These are phyloP conservation scores for Galeruca laticollis DNA, from an alignment of 2,888 invertebrate genomes.

Conservation along the genomic window DNA sequence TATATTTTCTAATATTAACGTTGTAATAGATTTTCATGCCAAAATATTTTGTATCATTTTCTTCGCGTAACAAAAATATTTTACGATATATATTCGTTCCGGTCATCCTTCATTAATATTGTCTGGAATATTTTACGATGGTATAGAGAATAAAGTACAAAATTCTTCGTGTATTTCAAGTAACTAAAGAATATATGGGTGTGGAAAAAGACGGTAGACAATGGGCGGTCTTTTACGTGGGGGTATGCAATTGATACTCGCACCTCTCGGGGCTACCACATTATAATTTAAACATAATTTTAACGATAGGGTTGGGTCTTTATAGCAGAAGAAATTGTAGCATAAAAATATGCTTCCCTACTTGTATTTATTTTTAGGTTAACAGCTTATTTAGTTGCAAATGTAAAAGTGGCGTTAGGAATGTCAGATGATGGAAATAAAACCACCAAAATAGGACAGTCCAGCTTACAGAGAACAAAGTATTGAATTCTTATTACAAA, in stretches of 20 bases:
- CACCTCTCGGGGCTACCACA: slow-evolving; percentile 51
- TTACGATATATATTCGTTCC: not conserved
- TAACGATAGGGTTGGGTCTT: slow-evolving; percentile 29
- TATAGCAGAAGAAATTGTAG: slow-evolving; percentile 19
- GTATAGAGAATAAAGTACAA: slow-evolving; percentile 28
- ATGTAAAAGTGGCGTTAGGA: too few species aligned
- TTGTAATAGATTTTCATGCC: not conserved
- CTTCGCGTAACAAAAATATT: not conserved
- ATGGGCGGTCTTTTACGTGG: slow-evolving; percentile 48
- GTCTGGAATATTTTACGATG: slow-evolving; percentile 22
- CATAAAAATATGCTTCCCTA: too few species aligned
- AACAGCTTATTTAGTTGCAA: too few species aligned
- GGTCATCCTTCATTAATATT: not conserved
- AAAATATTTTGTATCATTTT: not conserved
- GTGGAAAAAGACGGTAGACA: slow-evolving; percentile 46
- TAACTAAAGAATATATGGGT: slow-evolving; percentile 45
- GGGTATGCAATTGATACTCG: slow-evolving; percentile 47
- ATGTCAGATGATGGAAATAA: too few species aligned
- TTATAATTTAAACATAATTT: slow-evolving; percentile 36
- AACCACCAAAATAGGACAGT: too few species aligned
- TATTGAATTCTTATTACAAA: too few species aligned
- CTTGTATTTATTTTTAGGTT: too few species aligned
- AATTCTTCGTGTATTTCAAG: slow-evolving; percentile 22
- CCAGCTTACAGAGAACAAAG: too few species aligned
- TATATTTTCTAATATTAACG: too few species aligned